These are phyloP conservation scores for Paradisaea rubra DNA, from an alignment of 2,113 vertebrate species.

Conservation along the genomic window DNA sequence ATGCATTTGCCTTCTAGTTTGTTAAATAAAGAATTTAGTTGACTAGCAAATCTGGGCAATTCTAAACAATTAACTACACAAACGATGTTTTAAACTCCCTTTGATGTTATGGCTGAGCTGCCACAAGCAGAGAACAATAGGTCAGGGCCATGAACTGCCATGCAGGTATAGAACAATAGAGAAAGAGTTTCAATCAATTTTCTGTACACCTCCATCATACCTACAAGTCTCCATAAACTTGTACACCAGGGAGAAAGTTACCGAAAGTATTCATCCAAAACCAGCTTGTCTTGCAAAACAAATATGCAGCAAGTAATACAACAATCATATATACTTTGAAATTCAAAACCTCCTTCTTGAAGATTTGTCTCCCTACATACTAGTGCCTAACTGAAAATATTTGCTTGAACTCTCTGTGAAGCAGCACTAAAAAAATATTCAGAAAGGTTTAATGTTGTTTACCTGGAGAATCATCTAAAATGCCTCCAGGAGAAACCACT, in stretches of 20 bases:
- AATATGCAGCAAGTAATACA: not conserved
- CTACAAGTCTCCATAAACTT: not conserved
- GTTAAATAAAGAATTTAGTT: not conserved
- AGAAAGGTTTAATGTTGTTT: not conserved
- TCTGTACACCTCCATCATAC: not conserved
- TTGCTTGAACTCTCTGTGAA: not conserved
- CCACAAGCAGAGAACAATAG: not conserved
- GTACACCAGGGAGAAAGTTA: not conserved
- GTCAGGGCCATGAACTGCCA: not conserved
- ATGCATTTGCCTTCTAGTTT: not conserved
- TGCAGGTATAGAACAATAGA: not conserved
- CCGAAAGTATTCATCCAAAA: not conserved
- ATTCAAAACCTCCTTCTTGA: not conserved
- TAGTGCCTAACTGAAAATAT: not conserved
- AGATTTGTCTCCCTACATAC: not conserved
- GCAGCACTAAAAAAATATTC: not conserved
- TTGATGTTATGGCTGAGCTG: not conserved
- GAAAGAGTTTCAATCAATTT: not conserved
- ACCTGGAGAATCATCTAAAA: not conserved
- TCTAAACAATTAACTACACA: not conserved
- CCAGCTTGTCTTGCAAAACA: not conserved
- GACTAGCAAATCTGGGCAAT: not conserved
- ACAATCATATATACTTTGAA: not conserved
- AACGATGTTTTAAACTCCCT: not conserved
- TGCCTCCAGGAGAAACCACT: not conserved